Evolutionary conservation across 2,888 invertebrate species (phyloP).

Genomic region (Drosophila quasianomalipes): DNA sequence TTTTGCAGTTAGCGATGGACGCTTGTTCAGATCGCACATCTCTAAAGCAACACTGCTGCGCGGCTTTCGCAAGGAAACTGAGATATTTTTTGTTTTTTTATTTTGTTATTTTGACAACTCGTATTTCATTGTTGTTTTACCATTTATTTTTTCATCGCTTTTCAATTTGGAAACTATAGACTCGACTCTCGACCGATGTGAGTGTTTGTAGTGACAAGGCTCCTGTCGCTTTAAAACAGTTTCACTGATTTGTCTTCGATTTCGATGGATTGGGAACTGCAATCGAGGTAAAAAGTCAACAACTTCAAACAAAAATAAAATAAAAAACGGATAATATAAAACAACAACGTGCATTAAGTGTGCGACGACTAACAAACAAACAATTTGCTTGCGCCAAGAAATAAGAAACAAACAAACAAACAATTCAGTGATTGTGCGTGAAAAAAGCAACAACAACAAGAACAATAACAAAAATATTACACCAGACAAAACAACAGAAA

Average conservation of each 20-base stretch:
- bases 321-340: conserved; percentile 3
- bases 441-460: conserved; percentile 8
- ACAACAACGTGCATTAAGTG: conserved; percentile 33
- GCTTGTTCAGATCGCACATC: conserved; percentile 51
- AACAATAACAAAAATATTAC: conserved; percentile 18
- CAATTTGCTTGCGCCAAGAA: conserved; percentile 41
- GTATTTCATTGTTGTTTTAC: conserved; percentile 32
- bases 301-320: conserved; percentile 20
- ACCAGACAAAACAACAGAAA: conserved; percentile 54
- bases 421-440: conserved; percentile 10
- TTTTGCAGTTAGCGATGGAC: conserved; percentile 44
- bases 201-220: conserved; percentile 39
- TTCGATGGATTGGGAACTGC: conserved; percentile 27
- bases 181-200: conserved; percentile 21
- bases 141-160: conserved; percentile 17
- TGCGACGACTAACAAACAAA: conserved; percentile 34
- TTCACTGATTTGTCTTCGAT: conserved; percentile 24
- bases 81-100: conserved; percentile 3
- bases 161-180: conserved; percentile 32
- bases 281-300: conserved; percentile 41
- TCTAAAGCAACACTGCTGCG: conserved; percentile 58
- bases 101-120: conserved; percentile 46
- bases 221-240: conserved; percentile 36
- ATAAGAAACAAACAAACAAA: conserved; percentile 16
- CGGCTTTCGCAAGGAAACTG: conserved; percentile 52